A percentile compares a stretch with the other conserved stretches of the same genome.
phyloP scores from a whole-genome alignment of 2,113 vertebrate genomes.

The Chaenocephalus aceratus region DNA sequence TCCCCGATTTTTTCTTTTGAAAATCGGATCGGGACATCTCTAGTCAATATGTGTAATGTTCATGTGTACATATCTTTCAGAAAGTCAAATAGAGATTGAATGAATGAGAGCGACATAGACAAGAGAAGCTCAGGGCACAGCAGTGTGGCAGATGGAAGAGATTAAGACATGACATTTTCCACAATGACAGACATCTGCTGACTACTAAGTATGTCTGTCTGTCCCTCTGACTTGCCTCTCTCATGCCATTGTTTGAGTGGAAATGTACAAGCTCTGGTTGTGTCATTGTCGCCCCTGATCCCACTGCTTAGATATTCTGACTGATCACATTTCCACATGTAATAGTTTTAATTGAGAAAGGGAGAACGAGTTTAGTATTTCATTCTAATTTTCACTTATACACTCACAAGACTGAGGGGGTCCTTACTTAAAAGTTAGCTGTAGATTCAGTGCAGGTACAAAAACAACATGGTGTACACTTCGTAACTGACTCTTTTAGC shows the following conservation, averaged over 20 bases:
- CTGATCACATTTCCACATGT: conserved; percentile 64
- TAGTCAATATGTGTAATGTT: no score
- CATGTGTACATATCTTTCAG: neutral
- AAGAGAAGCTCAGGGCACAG: neutral
- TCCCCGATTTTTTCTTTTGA: no score
- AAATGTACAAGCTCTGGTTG: conserved; percentile 73
- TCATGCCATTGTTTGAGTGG: conserved; percentile 57
- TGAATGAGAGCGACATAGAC: conserved; percentile 2
- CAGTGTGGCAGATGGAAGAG: conserved; percentile 35
- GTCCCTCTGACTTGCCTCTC: neutral
- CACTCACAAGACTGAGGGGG: neutral
- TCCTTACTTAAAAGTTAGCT: no score
- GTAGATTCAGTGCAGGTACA: neutral
- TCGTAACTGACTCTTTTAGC: no score
- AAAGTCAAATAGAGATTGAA: conserved; percentile 2
- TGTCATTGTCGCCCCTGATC: conserved; percentile 22
- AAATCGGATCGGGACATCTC: no score
- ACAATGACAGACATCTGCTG: conserved; percentile 55
- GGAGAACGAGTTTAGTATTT: neutral
- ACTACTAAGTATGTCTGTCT: conserved; percentile 42
- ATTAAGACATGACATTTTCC: conserved; percentile 56
- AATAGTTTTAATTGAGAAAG: conserved; percentile 56
- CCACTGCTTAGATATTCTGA: conserved; percentile 4
- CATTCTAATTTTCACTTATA: neutral
- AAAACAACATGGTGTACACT: neutral